A percentile compares a stretch with the other conserved stretches of the same genome.
phyloP scores from a whole-genome alignment of 2,113 vertebrate species.

The Stigmatopora argus region DNA sequence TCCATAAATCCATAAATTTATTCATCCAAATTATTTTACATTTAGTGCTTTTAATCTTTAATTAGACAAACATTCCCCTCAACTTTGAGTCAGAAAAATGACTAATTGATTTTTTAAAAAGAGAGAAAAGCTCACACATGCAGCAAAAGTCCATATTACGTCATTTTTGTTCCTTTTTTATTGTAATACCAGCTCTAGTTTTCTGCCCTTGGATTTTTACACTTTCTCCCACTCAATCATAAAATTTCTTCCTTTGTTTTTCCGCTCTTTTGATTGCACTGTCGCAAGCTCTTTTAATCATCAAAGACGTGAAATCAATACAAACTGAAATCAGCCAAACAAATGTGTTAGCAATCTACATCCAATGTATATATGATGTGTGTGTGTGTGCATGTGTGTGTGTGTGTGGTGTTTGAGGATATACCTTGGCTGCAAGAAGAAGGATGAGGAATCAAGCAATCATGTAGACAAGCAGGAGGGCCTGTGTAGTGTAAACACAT shows the following conservation, averaged over 20 bases:
- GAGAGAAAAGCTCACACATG: not conserved
- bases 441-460: slow-evolving; percentile 60
- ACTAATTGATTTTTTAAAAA: too few relatives aligned
- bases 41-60: too few relatives aligned
- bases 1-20: too few relatives aligned
- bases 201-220: slow-evolving; percentile 2
- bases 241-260: not conserved
- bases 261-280: slow-evolving; percentile 33
- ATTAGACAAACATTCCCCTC: too few relatives aligned
- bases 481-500: slow-evolving; percentile 75
- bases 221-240: slow-evolving; percentile 2
- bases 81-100: too few relatives aligned
- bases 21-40: too few relatives aligned
- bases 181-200: not conserved
- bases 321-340: slow-evolving; percentile 67
- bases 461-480: slow-evolving; percentile 66
- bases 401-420: slow-evolving; percentile 27
- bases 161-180: not conserved
- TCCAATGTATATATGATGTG: slow-evolving; percentile 11
- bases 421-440: slow-evolving; percentile 56
- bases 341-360: slow-evolving; percentile 71
- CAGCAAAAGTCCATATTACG: not conserved
- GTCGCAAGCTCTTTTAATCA: slow-evolving; percentile 52
- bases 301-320: slow-evolving; percentile 66
- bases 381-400: slow-evolving; percentile 15